Evolutionary conservation across 2,113 vertebrate species (phyloP).

Genomic region (Cololabis saira): DNA sequence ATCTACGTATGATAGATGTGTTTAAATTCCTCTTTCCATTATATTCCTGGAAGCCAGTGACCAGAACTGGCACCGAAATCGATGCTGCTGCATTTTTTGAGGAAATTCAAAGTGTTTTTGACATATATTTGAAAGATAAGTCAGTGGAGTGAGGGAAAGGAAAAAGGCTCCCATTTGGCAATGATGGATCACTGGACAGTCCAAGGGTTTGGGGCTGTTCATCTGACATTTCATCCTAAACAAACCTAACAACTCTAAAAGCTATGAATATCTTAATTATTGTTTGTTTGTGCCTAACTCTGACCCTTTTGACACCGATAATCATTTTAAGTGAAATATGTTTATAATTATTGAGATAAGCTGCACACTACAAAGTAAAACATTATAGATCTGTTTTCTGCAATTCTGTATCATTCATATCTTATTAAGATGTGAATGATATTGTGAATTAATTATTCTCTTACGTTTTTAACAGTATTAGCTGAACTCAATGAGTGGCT

Average conservation of each 20-base stretch:
- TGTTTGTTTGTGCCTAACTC: not conserved
- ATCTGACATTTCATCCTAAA: not conserved
- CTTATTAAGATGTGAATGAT: too few relatives aligned
- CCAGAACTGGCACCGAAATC: slow-evolving; percentile 26
- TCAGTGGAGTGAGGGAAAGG: not conserved
- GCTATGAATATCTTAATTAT: not conserved
- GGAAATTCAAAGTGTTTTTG: slow-evolving; percentile 23
- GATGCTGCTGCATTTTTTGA: slow-evolving; percentile 15
- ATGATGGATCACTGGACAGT: too few relatives aligned
- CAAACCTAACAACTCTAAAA: too few relatives aligned
- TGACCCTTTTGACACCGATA: not conserved
- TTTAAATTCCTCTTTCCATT: slow-evolving; percentile 44
- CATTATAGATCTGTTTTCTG: too few relatives aligned
- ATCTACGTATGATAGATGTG: slow-evolving; percentile 44
- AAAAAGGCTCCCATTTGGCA: not conserved
- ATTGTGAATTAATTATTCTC: too few relatives aligned
- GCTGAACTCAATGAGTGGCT: too few relatives aligned
- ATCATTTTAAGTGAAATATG: too few relatives aligned
- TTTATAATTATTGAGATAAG: too few relatives aligned
- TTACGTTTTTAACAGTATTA: too few relatives aligned
- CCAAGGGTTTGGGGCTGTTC: not conserved
- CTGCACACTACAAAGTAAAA: too few relatives aligned
- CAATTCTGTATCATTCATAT: too few relatives aligned
- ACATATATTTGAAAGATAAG: slow-evolving; percentile 13
- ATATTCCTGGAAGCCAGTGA: slow-evolving; percentile 9